Evolutionary conservation across 2,888 invertebrate species (phyloP), one percentile per base, ranked within the genome.

Genomic region (Hemithea aestivaria): DNA sequence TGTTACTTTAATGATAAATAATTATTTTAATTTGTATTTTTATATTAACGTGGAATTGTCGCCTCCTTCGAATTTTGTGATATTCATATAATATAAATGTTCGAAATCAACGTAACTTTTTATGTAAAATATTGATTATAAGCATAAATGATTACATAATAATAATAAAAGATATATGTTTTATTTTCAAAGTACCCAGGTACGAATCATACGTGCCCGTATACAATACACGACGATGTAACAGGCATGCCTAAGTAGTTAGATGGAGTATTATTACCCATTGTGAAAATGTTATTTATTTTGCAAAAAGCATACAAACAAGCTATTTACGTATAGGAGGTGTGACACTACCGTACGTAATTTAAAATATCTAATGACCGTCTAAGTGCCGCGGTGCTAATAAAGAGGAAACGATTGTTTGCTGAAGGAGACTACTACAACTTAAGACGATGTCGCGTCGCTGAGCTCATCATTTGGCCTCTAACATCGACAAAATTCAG

Each of bases 11-110:
- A 48, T 41, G 23, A 41, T 46, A 50, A 49, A 36, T 36, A 16
- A 16, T 16, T 36, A 42, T 42, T 42, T 51, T 48, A 53, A 48
- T 59, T 68, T 73, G 65, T 67, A 67, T 69, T 68, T 67, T 70
- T 68, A 64, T 68, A 66, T 53, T 80, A 79, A 82, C 72, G 73
- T 80, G 72, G 67, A 77, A 73, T 73, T 67, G 78, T 83, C 82
- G 78, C 78, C 78, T 83, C 70, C 78, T 85, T 84, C 70, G 73
- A 82, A 78, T 77, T 81, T 83, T 87, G 87, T 87, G 87, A 87
- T 87, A 87, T 84, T 81, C 81, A 83, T 74, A 66, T 74, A 66
- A 68, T 79, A 75, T 80, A 74, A 77, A 73, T 74, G 69, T 76
- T 77, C 79, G 73, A 80, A 78, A 77, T 79, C 83, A 81, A 75